Base-by-base conservation (phyloP, 2,113 vertebrate genomes). In the Gobius niger region DNA sequence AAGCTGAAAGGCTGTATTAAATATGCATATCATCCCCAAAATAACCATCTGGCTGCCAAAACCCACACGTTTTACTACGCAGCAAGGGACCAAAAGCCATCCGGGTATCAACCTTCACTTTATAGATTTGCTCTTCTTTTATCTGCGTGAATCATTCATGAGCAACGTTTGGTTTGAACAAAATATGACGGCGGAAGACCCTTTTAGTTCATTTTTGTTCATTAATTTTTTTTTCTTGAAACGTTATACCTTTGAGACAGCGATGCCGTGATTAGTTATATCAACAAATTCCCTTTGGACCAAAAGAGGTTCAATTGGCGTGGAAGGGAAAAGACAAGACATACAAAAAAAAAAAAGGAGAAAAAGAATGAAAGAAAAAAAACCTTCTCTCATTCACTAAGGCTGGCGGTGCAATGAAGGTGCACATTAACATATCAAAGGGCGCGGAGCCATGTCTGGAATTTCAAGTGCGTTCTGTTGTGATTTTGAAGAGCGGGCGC, bases 391-490 rank as follows among this genome's bases (percentile, higher is more conserved):
- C 82, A 77, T 85, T 90, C 87, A 76, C 81, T 76, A 75, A 73
- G 77, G 72, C 77, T 84, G 80, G 52, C 80, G 82, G 91, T 92
- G 90, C 91, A 91, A 86, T 73, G 87, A 91, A 91, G 88, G 91
- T 92, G 85, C 83, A 86, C 88, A 93, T 93, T 93, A 88, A 72
- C 92, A 93, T 91, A 92, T 93, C 91, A 93, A 93, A 93, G 90
- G 82, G 63, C 67, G 78, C 76, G 4, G 75, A 63, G 5, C 74
- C 82, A 80, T 65, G 91, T 87, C 74, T 81, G 68, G 90, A 90
- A 93, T 93, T 90, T 86, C 87, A 92, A 93, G 82, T 80, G 80
- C 75, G 82, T 86, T 87, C 88, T 89, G 88, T 90, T 88, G 87
- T 91, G 84, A 90, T 88, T 87, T 86, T 91, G 85, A 85, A 85